phyloP scores from a whole-genome alignment of 2,113 vertebrate genomes.

The Vimba vimba region DNA sequence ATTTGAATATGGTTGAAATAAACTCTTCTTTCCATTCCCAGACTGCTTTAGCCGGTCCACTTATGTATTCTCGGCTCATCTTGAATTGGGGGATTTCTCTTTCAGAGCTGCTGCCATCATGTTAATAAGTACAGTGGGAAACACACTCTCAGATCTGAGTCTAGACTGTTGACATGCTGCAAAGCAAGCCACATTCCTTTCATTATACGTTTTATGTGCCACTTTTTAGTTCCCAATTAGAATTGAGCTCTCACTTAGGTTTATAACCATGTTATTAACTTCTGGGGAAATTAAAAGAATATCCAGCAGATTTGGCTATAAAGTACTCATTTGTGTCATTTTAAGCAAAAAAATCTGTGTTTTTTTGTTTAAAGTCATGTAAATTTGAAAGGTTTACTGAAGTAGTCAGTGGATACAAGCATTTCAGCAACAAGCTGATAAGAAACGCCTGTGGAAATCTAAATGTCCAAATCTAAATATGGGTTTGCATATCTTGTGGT shows the following conservation, averaged over 20 bases:
- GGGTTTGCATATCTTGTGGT: not conserved
- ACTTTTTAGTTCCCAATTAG: conserved; percentile 12
- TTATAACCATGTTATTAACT: not conserved
- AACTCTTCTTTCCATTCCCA: not conserved
- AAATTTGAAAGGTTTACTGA: not conserved
- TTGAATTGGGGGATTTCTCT: conserved; percentile 16
- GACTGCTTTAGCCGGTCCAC: not conserved
- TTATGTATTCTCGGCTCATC: not conserved
- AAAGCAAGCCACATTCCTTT: conserved; percentile 5
- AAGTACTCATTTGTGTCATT: not conserved
- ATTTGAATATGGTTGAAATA: not conserved
- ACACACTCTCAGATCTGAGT: not conserved
- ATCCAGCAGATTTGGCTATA: not conserved
- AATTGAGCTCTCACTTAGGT: not conserved
- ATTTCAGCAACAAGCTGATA: not conserved
- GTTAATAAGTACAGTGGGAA: conserved; percentile 9
- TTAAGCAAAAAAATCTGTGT: not conserved
- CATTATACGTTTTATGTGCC: not conserved
- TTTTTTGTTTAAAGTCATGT: not conserved
- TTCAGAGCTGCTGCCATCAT: not conserved
- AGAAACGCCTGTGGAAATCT: not conserved
- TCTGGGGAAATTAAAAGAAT: not conserved
- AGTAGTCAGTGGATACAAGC: not conserved
- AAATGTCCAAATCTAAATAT: not conserved
- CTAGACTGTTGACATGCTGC: conserved; percentile 1